Evolutionary conservation across 2,797 vertebrate genomes (phyloP).

Genomic region (Miichthys miiuy): DNA sequence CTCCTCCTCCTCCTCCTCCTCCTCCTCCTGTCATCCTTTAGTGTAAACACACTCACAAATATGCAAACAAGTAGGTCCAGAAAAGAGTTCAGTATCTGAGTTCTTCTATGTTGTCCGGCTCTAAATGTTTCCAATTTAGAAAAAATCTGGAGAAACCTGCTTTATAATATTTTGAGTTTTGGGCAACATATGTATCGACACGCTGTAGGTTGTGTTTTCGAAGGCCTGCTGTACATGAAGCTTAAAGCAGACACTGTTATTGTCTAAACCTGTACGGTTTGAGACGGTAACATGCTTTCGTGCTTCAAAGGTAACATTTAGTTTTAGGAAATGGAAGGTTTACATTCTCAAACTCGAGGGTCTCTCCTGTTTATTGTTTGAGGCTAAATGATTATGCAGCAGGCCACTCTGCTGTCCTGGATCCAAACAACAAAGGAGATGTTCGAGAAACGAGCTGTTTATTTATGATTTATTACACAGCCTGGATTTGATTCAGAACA

Average conservation of each 20-base stretch:
- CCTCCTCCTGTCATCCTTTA: background rate
- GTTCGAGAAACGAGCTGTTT: background rate
- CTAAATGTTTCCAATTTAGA: background rate
- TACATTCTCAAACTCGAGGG: background rate
- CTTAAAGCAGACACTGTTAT: background rate
- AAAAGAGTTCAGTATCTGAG: background rate
- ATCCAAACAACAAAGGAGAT: constrained; percentile 19
- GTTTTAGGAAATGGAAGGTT: background rate
- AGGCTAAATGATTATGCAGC: constrained; percentile 15
- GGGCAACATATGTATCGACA: background rate
- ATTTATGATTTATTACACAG: background rate
- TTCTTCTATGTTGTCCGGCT: background rate
- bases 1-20: background rate
- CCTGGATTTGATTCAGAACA: background rate
- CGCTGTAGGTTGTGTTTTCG: background rate
- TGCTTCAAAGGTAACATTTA: background rate
- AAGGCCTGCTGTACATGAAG: background rate
- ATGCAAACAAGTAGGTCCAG: constrained; percentile 20
- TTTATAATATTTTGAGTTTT: background rate
- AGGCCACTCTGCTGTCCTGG: background rate
- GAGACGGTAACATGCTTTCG: background rate
- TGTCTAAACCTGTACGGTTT: background rate
- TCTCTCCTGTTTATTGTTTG: background rate
- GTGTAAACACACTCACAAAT: constrained; percentile 29
- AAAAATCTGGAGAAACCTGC: background rate